Base-by-base conservation (phyloP, 1,140 invertebrate genomes). In the Bilobella aurantiaca region DNA sequence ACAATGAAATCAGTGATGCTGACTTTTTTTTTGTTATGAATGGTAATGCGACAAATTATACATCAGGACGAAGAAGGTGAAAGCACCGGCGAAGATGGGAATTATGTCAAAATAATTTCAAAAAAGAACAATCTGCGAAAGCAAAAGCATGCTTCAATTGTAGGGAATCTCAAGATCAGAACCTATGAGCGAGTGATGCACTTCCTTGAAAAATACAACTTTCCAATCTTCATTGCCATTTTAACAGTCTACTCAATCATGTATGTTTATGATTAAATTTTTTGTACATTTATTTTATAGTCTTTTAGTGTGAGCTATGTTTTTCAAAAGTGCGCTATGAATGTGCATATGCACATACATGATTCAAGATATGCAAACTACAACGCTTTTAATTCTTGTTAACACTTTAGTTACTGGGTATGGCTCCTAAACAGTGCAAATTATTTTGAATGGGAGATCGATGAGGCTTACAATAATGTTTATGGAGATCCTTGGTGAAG, bases 331-430 rank as follows among this genome's bases (percentile, higher is more conserved):
- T n/a, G n/a, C n/a, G n/a, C n/a, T n/a, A n/a, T n/a, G n/a, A n/a
- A n/a, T n/a, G n/a, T n/a, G n/a, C n/a, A n/a, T n/a, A 8, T 59
- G 14, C 31, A 27, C 25, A 25, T 27, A 59, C 16, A 21, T 23
- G 23, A 59, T 8, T 8, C 3, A 59, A 21, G 8, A 59, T 12
- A 28, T 30, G 14, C 29, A 30, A 16, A 14, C 18, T 30, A 66
- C 49, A 58, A 32, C 31, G 23, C 23, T 8, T 58, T 65, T 18
- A 66, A 62, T 57, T 66, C 23, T 14, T 53, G 12, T 53, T 3
- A 14, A 23, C 18, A 12, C 42, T 25, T 63, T n/a, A 59, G 59
- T 27, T 70, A 70, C 31, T 70, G 69, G 69, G 42, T 18, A 1
- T 70, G 65, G 69, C 53, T 70, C 0, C 53, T 69, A 8, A 21